Conservation (phyloP, 2,888 invertebrate genomes). For the Temnothorax unifasciatus region DNA sequence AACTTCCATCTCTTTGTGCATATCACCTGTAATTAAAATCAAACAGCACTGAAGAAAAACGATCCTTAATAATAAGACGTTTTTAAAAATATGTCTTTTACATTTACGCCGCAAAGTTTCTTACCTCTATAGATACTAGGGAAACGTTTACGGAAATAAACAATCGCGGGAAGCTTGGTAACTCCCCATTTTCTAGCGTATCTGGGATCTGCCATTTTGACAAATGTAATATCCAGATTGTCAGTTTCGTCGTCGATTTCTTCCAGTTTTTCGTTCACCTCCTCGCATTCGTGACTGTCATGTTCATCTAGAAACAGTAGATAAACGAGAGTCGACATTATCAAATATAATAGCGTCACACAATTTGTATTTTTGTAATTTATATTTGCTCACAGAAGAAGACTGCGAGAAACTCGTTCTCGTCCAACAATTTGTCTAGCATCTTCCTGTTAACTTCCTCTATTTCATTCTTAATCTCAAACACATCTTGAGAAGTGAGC, state of each 20-base stretch:
- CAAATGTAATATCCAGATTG: constrained; percentile 97
- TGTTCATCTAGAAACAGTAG: constrained; percentile 90
- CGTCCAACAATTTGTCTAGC: constrained; percentile 97
- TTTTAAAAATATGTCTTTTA: not conserved
- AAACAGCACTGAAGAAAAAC: not conserved
- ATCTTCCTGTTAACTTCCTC: constrained; percentile 98
- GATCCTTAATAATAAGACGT: not conserved
- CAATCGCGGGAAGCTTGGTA: constrained; percentile 95
- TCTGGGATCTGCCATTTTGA: constrained; percentile 96
- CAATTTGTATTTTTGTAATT: not conserved
- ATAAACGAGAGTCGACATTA: not conserved
- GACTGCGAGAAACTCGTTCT: constrained; percentile 97
- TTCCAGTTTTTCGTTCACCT: constrained; percentile 95
- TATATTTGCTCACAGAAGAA: constrained; percentile 94
- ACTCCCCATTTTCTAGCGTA: constrained; percentile 98
- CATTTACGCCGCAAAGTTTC: not conserved
- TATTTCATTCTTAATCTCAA: constrained; percentile 98
- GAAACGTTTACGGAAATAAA: constrained; percentile 96
- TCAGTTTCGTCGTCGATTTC: constrained; percentile 98
- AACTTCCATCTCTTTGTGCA: constrained; percentile 94
- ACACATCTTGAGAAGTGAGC: constrained; percentile 97
- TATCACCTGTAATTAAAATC: constrained; percentile 89
- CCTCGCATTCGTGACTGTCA: constrained; percentile 92
- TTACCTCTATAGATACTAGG: constrained; percentile 96
- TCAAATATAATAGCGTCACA: not conserved